Conservation (phyloP, 2,888 invertebrate species). For the Trichacis sp. region DNA sequence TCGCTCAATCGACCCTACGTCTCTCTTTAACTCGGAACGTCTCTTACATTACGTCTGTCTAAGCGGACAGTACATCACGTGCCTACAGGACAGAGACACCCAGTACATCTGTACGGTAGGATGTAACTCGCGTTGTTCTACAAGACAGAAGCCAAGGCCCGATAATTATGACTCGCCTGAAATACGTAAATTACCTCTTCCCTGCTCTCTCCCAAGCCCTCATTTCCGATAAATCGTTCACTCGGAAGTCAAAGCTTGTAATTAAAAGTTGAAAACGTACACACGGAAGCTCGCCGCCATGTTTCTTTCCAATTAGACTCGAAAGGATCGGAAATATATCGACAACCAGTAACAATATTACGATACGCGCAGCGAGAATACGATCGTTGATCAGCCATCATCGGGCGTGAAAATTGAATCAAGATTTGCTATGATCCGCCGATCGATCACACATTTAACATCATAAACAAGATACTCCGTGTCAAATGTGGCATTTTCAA, state of each 20-base stretch:
- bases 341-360: not conserved
- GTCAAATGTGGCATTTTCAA: not conserved
- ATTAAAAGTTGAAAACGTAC: too few relatives aligned
- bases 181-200: constrained; percentile 3
- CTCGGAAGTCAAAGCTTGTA: not conserved
- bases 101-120: constrained; percentile 37
- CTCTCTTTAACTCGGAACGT: constrained; percentile 52
- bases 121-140: constrained; percentile 22
- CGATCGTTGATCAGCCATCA: not conserved
- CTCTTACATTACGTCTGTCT: constrained; percentile 45
- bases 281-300: too few relatives aligned
- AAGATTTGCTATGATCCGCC: not conserved
- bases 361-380: not conserved
- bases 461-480: not conserved
- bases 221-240: constrained; percentile 3
- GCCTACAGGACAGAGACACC: constrained; percentile 35
- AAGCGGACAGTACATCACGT: constrained; percentile 44
- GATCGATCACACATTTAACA: not conserved
- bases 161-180: constrained; percentile 26
- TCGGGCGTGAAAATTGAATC: not conserved
- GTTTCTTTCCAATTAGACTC: not conserved
- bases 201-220: not conserved
- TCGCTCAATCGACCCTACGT: constrained; percentile 59
- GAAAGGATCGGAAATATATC: not conserved
- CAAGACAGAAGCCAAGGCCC: constrained; percentile 16